Evolutionary conservation across 2,113 vertebrate genomes (phyloP).

Genomic region (Lampris megalopsis): DNA sequence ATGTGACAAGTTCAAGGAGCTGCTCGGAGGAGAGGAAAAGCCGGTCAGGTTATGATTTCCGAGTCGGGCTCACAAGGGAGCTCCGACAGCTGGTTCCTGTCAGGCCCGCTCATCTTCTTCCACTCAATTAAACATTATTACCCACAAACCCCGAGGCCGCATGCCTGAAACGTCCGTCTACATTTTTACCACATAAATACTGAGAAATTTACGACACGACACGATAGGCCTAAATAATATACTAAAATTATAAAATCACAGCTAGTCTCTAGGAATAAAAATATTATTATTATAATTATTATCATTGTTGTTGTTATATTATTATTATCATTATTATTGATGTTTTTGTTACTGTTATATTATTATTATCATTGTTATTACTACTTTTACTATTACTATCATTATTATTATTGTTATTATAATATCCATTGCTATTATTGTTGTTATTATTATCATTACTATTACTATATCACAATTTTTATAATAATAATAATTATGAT

Average conservation of each 20-base stretch:
- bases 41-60: conserved; percentile 94
- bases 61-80: conserved; percentile 92
- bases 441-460: background rate
- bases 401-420: background rate
- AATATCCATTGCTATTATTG: background rate
- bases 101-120: conserved; percentile 83
- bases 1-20: conserved; percentile 98
- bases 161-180: too few relatives aligned
- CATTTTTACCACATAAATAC: too few relatives aligned
- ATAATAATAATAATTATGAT: too few relatives aligned
- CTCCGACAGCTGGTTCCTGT: conserved; percentile 85
- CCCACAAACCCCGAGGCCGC: conserved; percentile 55
- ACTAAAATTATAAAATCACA: too few relatives aligned
- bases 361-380: too few relatives aligned
- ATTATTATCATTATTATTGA: background rate
- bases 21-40: conserved; percentile 90
- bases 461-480: background rate
- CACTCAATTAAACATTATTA: conserved; percentile 69
- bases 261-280: too few relatives aligned
- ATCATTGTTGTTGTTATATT: too few relatives aligned
- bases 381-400: too few relatives aligned
- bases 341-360: background rate
- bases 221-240: too few relatives aligned
- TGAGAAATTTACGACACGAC: too few relatives aligned
- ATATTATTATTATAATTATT: too few relatives aligned